Base-by-base conservation (phyloP, 2,113 vertebrate genomes). In the Labeo catla region DNA sequence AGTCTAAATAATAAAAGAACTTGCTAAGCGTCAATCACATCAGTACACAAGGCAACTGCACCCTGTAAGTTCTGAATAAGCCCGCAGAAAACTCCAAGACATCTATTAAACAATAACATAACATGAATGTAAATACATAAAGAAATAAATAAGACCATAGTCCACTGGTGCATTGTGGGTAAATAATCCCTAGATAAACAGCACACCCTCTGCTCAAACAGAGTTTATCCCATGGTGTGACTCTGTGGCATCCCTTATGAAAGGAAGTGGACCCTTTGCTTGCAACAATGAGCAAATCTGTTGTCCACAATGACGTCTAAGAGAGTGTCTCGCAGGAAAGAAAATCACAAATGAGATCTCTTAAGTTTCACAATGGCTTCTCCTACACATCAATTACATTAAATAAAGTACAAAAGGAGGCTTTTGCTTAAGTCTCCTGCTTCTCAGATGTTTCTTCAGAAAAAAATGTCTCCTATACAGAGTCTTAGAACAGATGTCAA, bases 141-240 rank as follows among this genome's bases (percentile, higher is more conserved):
- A 49, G 52, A 34, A 52, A 72, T 49, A 34, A 52, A 72, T 49
- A n/a, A 23, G 11, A 19, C 73, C 66, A 39, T 59, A 82, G 83
- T 85, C 77, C 52, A 73, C 15, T 70, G 28, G 49, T 73, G 66
- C 8, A 83, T 39, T 54, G 39, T 49, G 84, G 81, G 28, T 45
- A 76, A 57, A 16, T 10, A 57, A 80, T 23, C 66, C 80, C 80
- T 66, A 68, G 15, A 73, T 63, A 88, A 87, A 84, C 87, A 90
- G 61, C 59, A 86, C 87, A 88, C 81, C 81, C 83, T 81, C 70
- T 70, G 43, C 73, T 52, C 57, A 87, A 88, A 88, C 84, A 73
- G 2, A 21, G 78, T 65, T 66, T 76, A 10, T 47, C 57, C 13
- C 11, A 59, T 15, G 23, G 23, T 63, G 85, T 85, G 52, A 87